Evolutionary conservation across 2,797 vertebrate species (phyloP).

Genomic region (Phaenicophaeus curvirostris): DNA sequence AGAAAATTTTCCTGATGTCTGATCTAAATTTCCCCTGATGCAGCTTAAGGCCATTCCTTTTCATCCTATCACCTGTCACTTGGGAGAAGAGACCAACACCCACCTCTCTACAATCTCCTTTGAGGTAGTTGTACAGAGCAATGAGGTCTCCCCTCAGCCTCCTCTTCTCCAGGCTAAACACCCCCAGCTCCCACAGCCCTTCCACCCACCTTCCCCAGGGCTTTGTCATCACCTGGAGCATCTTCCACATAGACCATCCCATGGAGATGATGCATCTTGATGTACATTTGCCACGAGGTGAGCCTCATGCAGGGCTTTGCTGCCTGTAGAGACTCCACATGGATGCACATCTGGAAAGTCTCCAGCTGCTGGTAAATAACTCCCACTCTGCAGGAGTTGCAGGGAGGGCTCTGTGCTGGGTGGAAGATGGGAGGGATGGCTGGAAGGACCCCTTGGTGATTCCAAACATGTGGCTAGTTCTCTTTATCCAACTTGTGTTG

Average conservation of each 20-base stretch:
- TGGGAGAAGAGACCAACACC: too few relatives aligned
- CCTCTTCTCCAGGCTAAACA: too few relatives aligned
- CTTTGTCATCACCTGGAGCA: background rate
- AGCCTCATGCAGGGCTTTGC: background rate
- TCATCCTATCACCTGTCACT: too few relatives aligned
- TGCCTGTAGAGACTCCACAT: background rate
- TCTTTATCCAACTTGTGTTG: background rate
- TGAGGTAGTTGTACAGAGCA: too few relatives aligned
- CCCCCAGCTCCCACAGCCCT: background rate
- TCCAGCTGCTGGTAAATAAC: background rate
- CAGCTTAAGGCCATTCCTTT: too few relatives aligned
- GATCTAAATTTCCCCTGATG: too few relatives aligned
- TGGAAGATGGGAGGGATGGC: background rate
- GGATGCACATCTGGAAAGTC: background rate
- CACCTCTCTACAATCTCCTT: too few relatives aligned
- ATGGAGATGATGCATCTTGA: rapidly evolving
- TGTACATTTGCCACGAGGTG: rapidly evolving
- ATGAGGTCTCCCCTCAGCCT: too few relatives aligned
- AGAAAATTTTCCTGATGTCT: too few relatives aligned
- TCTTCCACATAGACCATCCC: background rate
- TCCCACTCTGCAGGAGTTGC: background rate
- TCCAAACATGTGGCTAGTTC: background rate
- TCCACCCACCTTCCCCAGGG: background rate
- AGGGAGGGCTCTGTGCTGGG: background rate
- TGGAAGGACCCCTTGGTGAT: background rate